Percentiles rank a stretch among this genome's conserved stretches.
Conservation (phyloP, 1,140 invertebrate genomes). For the Aphelinus certus region DNA sequence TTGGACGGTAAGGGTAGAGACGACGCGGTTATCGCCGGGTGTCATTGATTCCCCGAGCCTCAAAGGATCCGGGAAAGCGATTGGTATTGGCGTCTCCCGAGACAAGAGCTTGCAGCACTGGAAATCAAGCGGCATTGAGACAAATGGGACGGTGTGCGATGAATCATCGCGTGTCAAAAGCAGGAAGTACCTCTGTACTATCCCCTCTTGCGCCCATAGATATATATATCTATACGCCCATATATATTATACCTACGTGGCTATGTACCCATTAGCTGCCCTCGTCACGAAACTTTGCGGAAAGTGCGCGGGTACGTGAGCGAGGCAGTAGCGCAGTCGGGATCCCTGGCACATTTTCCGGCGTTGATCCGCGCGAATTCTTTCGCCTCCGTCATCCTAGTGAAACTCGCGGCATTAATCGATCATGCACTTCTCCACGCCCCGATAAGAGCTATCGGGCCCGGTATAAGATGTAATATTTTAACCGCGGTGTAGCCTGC, state of each 20-base stretch:
- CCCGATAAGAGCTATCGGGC: too few species aligned
- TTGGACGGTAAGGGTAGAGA: too few species aligned
- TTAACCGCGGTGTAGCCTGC: too few species aligned
- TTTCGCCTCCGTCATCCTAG: too few species aligned
- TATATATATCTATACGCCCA: not conserved
- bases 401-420: not conserved
- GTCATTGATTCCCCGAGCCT: not conserved
- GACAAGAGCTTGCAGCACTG: conserved; percentile 27
- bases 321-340: not conserved
- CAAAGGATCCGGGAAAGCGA: conserved; percentile 33
- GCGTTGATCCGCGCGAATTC: too few species aligned
- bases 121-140: conserved; percentile 49
- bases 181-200: conserved; percentile 43
- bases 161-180: conserved; percentile 56
- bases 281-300: conserved; percentile 11
- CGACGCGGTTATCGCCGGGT: not conserved
- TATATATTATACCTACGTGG: not conserved
- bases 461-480: too few species aligned
- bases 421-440: too few species aligned
- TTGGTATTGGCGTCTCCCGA: conserved; percentile 52
- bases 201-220: not conserved
- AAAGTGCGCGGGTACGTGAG: too few species aligned
- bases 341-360: too few species aligned
- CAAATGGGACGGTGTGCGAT: conserved; percentile 54
- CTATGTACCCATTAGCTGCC: too few species aligned